phyloP scores from a whole-genome alignment of 2,888 invertebrate genomes.

The Calliopum simillimum region DNA sequence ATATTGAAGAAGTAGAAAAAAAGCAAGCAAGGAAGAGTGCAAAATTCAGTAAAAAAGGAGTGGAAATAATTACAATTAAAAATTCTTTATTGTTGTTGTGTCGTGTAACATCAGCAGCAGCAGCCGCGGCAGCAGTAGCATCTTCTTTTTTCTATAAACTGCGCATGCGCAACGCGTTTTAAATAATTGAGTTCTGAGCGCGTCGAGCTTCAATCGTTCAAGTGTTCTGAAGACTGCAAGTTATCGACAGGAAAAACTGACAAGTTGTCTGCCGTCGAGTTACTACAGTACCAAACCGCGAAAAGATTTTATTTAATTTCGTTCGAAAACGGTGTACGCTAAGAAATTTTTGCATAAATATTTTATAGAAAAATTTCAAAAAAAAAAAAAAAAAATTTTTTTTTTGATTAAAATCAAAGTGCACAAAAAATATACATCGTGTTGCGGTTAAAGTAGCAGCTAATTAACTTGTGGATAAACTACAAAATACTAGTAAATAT shows the following conservation, averaged over 20 bases:
- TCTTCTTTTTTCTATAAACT: background rate
- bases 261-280: background rate
- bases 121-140: constrained; percentile 32
- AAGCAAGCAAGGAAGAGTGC: constrained; percentile 1
- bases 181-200: constrained; percentile 60
- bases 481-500: constrained; percentile 23
- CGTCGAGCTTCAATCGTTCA: constrained; percentile 61
- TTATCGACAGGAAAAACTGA: constrained; percentile 34
- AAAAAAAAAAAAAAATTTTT: constrained; percentile 11
- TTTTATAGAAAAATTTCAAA: constrained; percentile 5
- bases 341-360: background rate
- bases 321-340: constrained; percentile 10
- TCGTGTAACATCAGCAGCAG: constrained; percentile 38
- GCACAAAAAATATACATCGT: constrained; percentile 18
- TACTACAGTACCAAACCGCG: constrained; percentile 9
- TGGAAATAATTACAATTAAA: constrained; percentile 7
- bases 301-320: constrained; percentile 15
- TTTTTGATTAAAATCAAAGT: background rate
- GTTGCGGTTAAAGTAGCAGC: constrained; percentile 22
- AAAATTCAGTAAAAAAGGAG: constrained; percentile 25
- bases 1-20: constrained; percentile 39
- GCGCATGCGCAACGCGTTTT: constrained; percentile 58
- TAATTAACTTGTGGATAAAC: background rate
- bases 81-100: constrained; percentile 23
- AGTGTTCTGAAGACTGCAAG: constrained; percentile 54